Percentiles rank a stretch among this genome's conserved stretches.
These are phyloP conservation scores for Drosophila siamana DNA, from an alignment of 2,888 invertebrate species.

Conservation along the genomic window DNA sequence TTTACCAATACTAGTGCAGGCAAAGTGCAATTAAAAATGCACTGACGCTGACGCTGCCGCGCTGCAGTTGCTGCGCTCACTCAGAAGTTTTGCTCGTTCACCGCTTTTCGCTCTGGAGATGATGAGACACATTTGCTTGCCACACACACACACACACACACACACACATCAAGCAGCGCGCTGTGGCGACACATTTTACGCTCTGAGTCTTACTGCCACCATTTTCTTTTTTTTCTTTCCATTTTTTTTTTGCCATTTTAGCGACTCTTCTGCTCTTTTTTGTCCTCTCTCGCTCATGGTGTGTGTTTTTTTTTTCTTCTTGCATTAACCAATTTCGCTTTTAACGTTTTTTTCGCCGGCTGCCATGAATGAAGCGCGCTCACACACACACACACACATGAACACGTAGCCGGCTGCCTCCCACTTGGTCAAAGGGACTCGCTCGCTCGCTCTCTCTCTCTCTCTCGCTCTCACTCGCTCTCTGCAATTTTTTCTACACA, in stretches of 20 bases:
- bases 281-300: constrained; percentile 25
- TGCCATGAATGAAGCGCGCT: constrained; percentile 76
- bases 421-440: constrained; percentile 56
- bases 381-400: constrained; percentile 1
- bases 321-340: constrained; percentile 76
- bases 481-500: constrained; percentile 56
- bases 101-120: constrained; percentile 39
- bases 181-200: constrained; percentile 56
- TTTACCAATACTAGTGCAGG: constrained; percentile 38
- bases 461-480: constrained; percentile 22
- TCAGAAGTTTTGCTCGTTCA: constrained; percentile 33
- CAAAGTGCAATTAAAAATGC: constrained; percentile 77
- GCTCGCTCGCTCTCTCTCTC: not conserved
- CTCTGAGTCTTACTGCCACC: constrained; percentile 62
- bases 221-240: constrained; percentile 57
- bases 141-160: too few relatives aligned
- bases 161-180: too few relatives aligned
- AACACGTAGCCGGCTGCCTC: constrained; percentile 66
- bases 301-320: constrained; percentile 16
- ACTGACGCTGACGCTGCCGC: too few relatives aligned
- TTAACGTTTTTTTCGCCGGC: constrained; percentile 79
- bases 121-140: constrained; percentile 26
- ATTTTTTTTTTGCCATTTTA: constrained; percentile 42
- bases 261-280: constrained; percentile 7
- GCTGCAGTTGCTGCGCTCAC: constrained; percentile 35